Evolutionary conservation across 2,888 invertebrate genomes (phyloP).

Genomic region (Eristalinus sepulchralis): DNA sequence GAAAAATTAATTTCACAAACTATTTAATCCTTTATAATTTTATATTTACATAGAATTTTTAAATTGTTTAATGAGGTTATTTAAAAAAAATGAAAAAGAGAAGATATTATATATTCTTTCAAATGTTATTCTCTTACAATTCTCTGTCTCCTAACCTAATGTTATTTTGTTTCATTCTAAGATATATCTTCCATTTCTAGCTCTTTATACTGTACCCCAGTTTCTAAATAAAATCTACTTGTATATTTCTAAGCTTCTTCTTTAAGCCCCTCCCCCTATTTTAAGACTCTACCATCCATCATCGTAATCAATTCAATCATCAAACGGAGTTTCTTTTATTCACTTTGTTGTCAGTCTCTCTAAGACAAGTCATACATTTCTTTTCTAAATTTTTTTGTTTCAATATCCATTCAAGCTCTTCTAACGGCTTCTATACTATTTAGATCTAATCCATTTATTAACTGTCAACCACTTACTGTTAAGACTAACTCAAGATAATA

Average conservation of each 20-base stretch:
- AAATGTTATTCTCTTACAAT: conserved; percentile 35
- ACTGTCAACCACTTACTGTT: conserved; percentile 37
- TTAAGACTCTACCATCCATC: conserved; percentile 35
- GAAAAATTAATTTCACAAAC: too few species aligned
- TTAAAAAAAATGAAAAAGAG: conserved; percentile 4
- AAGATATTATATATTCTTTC: conserved; percentile 7
- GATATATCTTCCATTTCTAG: conserved; percentile 40
- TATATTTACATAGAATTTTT: neutral
- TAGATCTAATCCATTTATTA: conserved; percentile 23
- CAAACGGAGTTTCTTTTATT: neutral
- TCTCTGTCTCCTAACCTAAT: conserved; percentile 39
- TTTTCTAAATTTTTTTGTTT: neutral
- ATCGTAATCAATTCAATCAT: conserved; percentile 6
- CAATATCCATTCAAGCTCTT: conserved; percentile 1
- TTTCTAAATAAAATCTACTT: conserved; percentile 17
- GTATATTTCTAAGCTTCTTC: conserved; percentile 19
- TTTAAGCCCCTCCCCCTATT: conserved; percentile 38
- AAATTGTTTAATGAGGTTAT: neutral
- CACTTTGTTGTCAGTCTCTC: conserved; percentile 16
- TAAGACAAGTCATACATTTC: neutral
- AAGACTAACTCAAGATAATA: conserved; percentile 24
- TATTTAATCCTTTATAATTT: neutral
- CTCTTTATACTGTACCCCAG: conserved; percentile 26
- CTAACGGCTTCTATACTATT: conserved; percentile 17
- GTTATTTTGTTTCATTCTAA: neutral